Conservation (phyloP, 2,113 vertebrate genomes). For the Hoplias malabaricus region DNA sequence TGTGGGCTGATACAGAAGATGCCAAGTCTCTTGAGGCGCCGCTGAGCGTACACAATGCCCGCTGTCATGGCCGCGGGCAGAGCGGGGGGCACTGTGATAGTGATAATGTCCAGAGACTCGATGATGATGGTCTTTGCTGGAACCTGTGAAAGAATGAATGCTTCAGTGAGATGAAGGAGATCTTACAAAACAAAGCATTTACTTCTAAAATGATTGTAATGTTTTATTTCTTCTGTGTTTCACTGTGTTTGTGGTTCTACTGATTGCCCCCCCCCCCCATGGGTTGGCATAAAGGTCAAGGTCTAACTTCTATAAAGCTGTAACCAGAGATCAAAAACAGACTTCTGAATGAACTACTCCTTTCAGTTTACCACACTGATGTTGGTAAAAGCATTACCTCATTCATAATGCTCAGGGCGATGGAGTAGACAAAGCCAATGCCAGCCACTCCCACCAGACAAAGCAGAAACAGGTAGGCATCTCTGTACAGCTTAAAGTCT, state of each 20-base stretch:
- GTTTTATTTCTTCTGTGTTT: too few relatives aligned
- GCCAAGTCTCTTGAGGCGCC: constrained; percentile 84
- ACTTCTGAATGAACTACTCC: not conserved
- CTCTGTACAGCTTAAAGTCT: constrained; percentile 96
- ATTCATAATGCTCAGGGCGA: constrained; percentile 86
- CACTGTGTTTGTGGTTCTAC: too few relatives aligned
- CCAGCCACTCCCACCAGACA: constrained; percentile 92
- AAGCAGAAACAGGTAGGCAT: constrained; percentile 93
- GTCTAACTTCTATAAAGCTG: too few relatives aligned
- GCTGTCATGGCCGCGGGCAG: constrained; percentile 97
- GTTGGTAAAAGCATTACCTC: not conserved
- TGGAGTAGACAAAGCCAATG: constrained; percentile 90
- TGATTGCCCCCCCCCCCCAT: too few relatives aligned
- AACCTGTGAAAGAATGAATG: constrained; percentile 70
- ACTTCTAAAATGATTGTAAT: too few relatives aligned
- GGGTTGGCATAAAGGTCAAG: too few relatives aligned
- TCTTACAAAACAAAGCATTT: too few relatives aligned
- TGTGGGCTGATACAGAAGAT: constrained; percentile 99
- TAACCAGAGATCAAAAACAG: not conserved
- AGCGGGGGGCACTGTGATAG: constrained; percentile 95
- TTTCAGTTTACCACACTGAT: not conserved
- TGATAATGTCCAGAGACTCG: constrained; percentile 95
- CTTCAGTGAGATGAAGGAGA: too few relatives aligned
- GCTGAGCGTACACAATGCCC: constrained; percentile 94
- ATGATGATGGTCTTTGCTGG: constrained; percentile 84